A percentile compares a stretch with the other conserved stretches of the same genome.
phyloP scores from a whole-genome alignment of 2,797 vertebrate species.

The Coilia nasus region DNA sequence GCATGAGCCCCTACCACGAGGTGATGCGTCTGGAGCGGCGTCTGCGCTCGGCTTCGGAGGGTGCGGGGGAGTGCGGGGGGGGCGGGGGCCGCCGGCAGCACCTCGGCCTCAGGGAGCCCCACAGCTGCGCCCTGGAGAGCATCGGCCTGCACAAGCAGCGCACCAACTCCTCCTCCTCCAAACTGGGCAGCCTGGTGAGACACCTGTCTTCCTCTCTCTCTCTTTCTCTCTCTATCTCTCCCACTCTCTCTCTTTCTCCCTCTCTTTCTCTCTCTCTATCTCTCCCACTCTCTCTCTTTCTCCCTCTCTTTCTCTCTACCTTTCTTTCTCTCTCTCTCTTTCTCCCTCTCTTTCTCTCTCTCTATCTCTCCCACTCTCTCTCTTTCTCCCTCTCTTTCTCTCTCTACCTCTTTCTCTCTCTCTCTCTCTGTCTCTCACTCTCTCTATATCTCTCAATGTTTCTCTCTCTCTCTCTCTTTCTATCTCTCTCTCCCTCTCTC shows the following conservation, averaged over 20 bases:
- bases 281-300: too few relatives aligned
- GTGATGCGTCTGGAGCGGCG: conserved; percentile 88
- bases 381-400: too few relatives aligned
- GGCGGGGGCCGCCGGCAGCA: conserved; percentile 80
- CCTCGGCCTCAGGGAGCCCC: conserved; percentile 85
- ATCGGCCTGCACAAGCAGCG: conserved; percentile 85
- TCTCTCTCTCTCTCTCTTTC: too few relatives aligned
- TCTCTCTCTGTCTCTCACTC: too few relatives aligned
- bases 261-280: too few relatives aligned
- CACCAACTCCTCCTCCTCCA: conserved; percentile 91
- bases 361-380: background rate
- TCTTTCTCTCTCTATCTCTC: background rate
- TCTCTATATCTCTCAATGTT: too few relatives aligned
- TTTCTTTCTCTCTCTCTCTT: too few relatives aligned
- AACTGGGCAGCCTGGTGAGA: conserved; percentile 96
- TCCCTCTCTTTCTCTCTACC: too few relatives aligned
- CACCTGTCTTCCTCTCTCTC: background rate
- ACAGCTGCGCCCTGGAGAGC: conserved; percentile 70
- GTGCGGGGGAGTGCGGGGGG: conserved; percentile 72
- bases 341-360: background rate
- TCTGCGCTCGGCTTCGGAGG: conserved; percentile 93
- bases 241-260: too few relatives aligned
- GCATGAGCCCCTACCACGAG: conserved; percentile 88
- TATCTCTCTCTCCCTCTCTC: background rate
- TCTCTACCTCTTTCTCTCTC: too few relatives aligned